These are phyloP conservation scores for Erpobdella octoculata DNA, from an alignment of 2,888 invertebrate genomes.

Conservation along the genomic window DNA sequence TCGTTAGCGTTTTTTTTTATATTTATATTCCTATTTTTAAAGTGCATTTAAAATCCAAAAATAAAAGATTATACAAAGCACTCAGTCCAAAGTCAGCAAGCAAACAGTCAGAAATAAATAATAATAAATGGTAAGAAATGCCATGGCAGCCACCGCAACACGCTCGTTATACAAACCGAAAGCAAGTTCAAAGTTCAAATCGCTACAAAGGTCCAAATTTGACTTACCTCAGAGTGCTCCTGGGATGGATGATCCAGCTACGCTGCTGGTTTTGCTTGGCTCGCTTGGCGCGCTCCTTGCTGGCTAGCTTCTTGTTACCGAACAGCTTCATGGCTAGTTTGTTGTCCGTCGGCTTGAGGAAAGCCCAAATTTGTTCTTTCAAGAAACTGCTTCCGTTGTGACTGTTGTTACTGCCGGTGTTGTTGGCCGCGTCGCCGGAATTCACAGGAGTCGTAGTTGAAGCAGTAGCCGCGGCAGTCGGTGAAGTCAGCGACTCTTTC, in stretches of 20 bases:
- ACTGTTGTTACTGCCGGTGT: neutral
- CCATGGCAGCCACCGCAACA: too few relatives aligned
- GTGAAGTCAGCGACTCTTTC: neutral
- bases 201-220: too few relatives aligned
- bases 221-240: constrained; percentile 16
- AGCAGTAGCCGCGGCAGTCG: neutral
- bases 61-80: too few relatives aligned
- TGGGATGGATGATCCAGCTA: constrained; percentile 21
- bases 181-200: too few relatives aligned
- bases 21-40: too few relatives aligned
- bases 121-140: too few relatives aligned
- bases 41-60: too few relatives aligned
- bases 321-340: constrained; percentile 98
- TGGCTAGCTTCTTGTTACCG: constrained; percentile 94
- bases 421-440: neutral
- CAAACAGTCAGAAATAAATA: too few relatives aligned
- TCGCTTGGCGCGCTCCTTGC: constrained; percentile 66
- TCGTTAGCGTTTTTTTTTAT: too few relatives aligned
- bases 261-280: neutral
- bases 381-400: constrained; percentile 3
- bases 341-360: constrained; percentile 98
- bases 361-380: constrained; percentile 49
- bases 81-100: too few relatives aligned
- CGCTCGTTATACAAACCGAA: too few relatives aligned
- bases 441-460: too few relatives aligned